A percentile compares a stretch with the other conserved stretches of the same genome.
phyloP scores from a whole-genome alignment of 1,140 invertebrate species.

The Macrobrachium nipponense region DNA sequence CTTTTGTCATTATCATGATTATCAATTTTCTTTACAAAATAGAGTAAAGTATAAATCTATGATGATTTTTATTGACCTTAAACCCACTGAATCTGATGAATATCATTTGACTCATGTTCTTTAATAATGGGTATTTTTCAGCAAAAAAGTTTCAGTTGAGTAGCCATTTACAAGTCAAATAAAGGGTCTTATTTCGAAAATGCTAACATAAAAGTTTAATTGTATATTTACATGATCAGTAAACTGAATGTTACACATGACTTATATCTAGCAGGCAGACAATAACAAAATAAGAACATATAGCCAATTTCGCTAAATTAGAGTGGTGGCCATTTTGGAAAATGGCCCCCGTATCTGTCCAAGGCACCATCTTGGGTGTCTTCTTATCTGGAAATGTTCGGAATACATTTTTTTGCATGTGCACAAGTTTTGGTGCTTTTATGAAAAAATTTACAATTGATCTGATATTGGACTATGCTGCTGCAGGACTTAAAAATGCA shows the following conservation, averaged over 20 bases:
- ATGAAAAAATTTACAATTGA: neutral
- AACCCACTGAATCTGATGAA: neutral
- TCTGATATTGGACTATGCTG: neutral
- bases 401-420: neutral
- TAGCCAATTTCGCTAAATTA: neutral
- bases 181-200: neutral
- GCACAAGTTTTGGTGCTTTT: neutral
- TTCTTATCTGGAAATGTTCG: neutral
- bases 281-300: neutral
- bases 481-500: too few species aligned
- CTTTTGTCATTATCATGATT: neutral
- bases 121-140: neutral
- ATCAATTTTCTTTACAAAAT: neutral
- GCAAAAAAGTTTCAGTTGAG: too few species aligned
- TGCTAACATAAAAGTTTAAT: neutral
- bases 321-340: conserved; percentile 2
- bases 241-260: neutral
- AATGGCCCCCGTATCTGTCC: neutral
- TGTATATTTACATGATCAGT: neutral
- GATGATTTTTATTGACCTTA: neutral
- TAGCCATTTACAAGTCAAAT: too few species aligned
- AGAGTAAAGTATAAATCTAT: neutral
- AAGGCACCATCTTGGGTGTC: neutral
- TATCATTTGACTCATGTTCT: neutral
- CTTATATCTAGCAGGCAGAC: neutral